phyloP scores from a whole-genome alignment of 2,113 vertebrate genomes.

The Struthidea cinerea region DNA sequence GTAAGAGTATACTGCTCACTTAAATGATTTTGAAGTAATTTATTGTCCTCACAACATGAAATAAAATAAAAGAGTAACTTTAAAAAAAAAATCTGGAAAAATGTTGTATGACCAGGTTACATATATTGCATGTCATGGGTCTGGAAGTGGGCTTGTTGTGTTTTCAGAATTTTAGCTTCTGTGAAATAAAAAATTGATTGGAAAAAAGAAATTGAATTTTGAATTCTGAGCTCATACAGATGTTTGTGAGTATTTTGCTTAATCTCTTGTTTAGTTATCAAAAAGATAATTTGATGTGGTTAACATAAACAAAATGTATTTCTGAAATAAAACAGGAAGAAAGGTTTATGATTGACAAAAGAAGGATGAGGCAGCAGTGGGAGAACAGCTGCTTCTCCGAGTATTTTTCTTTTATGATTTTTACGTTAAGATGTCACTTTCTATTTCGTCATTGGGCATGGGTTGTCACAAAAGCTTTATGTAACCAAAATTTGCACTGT shows the following conservation, averaged over 20 bases:
- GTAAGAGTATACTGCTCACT: background rate
- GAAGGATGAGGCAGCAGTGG: background rate
- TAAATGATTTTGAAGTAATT: background rate
- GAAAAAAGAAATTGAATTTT: background rate
- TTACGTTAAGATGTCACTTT: constrained; percentile 26
- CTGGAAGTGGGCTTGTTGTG: background rate
- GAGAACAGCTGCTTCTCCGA: constrained; percentile 24
- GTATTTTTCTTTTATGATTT: constrained; percentile 29
- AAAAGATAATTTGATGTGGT: background rate
- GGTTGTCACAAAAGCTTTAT: constrained; percentile 42
- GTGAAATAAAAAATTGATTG: background rate
- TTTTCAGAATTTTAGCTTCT: background rate
- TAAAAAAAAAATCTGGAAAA: background rate
- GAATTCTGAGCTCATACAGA: background rate
- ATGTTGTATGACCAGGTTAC: background rate
- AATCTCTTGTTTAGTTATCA: background rate
- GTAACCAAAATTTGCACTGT: background rate
- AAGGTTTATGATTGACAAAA: background rate
- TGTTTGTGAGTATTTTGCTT: background rate
- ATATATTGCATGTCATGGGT: background rate
- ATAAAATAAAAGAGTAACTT: background rate
- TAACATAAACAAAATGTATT: background rate
- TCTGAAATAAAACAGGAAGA: constrained; percentile 2
- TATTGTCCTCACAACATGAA: background rate
- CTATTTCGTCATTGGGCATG: background rate